phyloP scores from a whole-genome alignment of 2,113 vertebrate species.

The Phycodurus eques region DNA sequence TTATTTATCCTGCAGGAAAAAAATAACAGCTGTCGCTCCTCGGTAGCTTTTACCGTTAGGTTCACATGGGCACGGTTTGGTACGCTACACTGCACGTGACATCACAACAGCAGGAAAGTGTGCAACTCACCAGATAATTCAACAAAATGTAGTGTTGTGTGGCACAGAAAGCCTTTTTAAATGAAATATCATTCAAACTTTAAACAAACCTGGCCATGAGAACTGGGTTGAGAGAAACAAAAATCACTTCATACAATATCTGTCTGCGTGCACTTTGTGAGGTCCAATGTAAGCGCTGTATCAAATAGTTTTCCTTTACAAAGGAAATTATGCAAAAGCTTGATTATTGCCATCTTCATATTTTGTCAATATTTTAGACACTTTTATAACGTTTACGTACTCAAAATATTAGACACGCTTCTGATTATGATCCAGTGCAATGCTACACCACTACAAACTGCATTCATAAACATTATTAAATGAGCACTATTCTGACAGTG shows the following conservation, averaged over 20 bases:
- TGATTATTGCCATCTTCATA: background rate
- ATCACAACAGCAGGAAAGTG: background rate
- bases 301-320: background rate
- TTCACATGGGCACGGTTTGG: background rate
- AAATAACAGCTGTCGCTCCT: no score
- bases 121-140: background rate
- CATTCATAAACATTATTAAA: background rate
- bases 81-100: background rate
- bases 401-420: no score
- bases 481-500: background rate
- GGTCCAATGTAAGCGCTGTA: background rate
- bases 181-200: no score
- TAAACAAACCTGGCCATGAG: no score
- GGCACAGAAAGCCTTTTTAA: background rate
- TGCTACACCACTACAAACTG: background rate
- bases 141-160: background rate
- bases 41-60: background rate
- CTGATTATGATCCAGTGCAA: background rate
- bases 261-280: conserved; percentile 7
- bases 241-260: conserved; percentile 6
- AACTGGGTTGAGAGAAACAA: no score
- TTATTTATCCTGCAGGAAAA: background rate
- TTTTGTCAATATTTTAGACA: background rate
- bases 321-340: no score
- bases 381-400: background rate